Evolutionary conservation across 2,113 vertebrate genomes (phyloP).

Genomic region (Gorsachius goisagi): DNA sequence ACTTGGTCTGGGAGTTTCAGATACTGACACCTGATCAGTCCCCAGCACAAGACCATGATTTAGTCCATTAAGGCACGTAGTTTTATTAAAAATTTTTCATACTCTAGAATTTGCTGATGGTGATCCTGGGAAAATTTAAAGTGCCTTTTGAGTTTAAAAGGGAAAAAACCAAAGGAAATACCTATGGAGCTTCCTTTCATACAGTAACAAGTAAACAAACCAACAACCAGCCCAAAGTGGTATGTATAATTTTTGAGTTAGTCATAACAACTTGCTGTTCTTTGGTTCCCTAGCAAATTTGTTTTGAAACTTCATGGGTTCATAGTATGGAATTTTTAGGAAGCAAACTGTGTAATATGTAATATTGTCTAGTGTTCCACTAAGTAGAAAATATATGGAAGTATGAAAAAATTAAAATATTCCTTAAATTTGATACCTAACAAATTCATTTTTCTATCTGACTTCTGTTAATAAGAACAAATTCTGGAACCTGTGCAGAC

Average conservation of each 20-base stretch:
- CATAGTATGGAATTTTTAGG: background rate
- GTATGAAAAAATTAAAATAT: background rate
- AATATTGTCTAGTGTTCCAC: background rate
- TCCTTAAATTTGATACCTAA: background rate
- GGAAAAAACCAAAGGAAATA: background rate
- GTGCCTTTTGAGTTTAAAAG: background rate
- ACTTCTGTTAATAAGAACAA: background rate
- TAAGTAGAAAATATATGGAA: background rate
- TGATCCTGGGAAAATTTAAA: background rate
- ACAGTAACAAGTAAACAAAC: background rate
- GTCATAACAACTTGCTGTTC: background rate
- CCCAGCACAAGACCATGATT: background rate
- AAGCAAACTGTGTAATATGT: background rate
- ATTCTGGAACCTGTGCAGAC: background rate
- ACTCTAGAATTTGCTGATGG: background rate
- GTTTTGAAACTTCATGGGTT: background rate
- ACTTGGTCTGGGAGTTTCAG: background rate
- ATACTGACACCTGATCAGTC: background rate
- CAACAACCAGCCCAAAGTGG: background rate
- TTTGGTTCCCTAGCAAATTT: background rate
- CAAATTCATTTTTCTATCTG: background rate
- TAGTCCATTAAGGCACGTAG: background rate
- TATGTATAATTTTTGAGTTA: background rate
- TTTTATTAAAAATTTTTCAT: accelerated
- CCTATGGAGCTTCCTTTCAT: background rate